These are phyloP conservation scores for Crepidodera aurea DNA, from an alignment of 2,888 invertebrate genomes.

Conservation along the genomic window DNA sequence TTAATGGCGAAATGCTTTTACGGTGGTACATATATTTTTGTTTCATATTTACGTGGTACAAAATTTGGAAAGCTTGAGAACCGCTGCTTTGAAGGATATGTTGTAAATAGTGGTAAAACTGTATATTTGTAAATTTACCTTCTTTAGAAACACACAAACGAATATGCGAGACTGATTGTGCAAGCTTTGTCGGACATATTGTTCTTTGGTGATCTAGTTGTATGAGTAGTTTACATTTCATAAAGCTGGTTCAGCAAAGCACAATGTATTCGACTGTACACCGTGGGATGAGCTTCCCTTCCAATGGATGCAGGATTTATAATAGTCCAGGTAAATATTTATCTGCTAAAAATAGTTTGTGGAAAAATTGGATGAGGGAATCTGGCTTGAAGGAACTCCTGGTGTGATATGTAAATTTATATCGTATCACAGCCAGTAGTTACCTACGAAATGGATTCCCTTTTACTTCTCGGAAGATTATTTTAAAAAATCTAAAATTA, in stretches of 20 bases:
- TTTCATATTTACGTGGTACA: too few relatives aligned
- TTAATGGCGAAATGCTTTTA: too few relatives aligned
- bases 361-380: slow-evolving; percentile 49
- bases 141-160: too few relatives aligned
- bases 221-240: slow-evolving; percentile 60
- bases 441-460: slow-evolving; percentile 62
- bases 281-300: slow-evolving; percentile 43
- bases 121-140: too few relatives aligned
- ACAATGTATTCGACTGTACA: slow-evolving; percentile 59
- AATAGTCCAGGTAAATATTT: too few relatives aligned
- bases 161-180: too few relatives aligned
- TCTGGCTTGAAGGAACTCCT: slow-evolving; percentile 63
- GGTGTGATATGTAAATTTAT: slow-evolving; percentile 61
- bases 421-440: slow-evolving; percentile 64
- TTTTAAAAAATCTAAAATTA: too few relatives aligned
- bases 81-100: too few relatives aligned
- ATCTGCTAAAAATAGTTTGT: background rate
- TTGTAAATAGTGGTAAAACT: too few relatives aligned
- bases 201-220: slow-evolving; percentile 64
- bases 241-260: slow-evolving; percentile 64
- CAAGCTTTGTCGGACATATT: slow-evolving; percentile 56
- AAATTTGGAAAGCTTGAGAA: too few relatives aligned
- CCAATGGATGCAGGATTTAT: too few relatives aligned
- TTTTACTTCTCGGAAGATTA: slow-evolving; percentile 23
- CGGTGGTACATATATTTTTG: too few relatives aligned